phyloP scores from a whole-genome alignment of 2,888 invertebrate genomes.

The Malacosoma neustria region DNA sequence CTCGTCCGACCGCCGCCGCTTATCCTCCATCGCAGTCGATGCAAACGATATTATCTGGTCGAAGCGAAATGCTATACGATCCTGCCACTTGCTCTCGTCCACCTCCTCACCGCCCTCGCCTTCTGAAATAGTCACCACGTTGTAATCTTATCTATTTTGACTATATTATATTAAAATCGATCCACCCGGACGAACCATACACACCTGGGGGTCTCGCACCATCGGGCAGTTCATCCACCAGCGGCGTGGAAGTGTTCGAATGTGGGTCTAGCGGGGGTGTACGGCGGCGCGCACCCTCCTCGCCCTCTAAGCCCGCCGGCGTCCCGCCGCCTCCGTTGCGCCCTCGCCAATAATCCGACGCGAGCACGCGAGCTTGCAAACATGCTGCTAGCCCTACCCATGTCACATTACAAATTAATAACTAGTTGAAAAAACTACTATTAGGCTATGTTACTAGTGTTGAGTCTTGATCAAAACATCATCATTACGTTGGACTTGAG shows the following conservation, averaged over 20 bases:
- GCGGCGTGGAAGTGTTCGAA: slow-evolving; percentile 78
- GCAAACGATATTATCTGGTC: slow-evolving; percentile 95
- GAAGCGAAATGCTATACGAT: slow-evolving; percentile 94
- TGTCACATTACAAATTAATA: not conserved
- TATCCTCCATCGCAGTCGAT: slow-evolving; percentile 91
- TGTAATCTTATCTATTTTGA: too few relatives aligned
- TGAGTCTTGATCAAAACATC: too few relatives aligned
- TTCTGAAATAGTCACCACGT: slow-evolving; percentile 46
- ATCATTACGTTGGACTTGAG: too few relatives aligned
- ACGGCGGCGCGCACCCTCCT: slow-evolving; percentile 34
- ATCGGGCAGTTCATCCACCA: slow-evolving; percentile 75
- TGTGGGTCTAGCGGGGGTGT: slow-evolving; percentile 79
- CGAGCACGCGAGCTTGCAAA: slow-evolving; percentile 85
- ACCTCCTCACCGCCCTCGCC: slow-evolving; percentile 79
- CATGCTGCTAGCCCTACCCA: slow-evolving; percentile 85
- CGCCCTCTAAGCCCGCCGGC: slow-evolving; percentile 23
- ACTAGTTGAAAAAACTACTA: too few relatives aligned
- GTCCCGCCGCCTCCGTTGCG: slow-evolving; percentile 46
- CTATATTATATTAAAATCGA: not conserved
- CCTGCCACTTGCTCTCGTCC: slow-evolving; percentile 93
- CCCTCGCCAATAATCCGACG: slow-evolving; percentile 76
- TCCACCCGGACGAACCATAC: not conserved
- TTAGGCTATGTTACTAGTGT: too few relatives aligned
- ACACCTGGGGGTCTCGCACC: slow-evolving; percentile 53
- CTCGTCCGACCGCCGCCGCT: slow-evolving; percentile 88